Evolutionary conservation across 2,888 invertebrate species (phyloP), one percentile per base, ranked within the genome.

Genomic region (Epicampocera succincta): DNA sequence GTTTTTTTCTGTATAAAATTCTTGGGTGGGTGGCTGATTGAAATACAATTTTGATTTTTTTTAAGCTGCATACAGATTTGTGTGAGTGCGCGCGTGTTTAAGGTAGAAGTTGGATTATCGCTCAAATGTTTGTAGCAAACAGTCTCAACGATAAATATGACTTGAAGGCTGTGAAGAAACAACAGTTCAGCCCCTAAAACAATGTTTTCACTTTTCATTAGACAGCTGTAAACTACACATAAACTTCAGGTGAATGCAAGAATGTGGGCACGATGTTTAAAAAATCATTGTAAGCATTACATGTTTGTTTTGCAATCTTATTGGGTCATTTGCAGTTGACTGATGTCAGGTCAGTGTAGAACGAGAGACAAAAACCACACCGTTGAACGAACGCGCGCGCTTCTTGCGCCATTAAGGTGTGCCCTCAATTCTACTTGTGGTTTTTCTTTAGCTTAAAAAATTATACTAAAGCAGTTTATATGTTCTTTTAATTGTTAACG

Each of bases 331-430:
- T 82, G 58, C 52, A 48, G 54, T 29, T 44, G 68, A 17, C 46
- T 60, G 66, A 46, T 78, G 60, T 73, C 78, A 78, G 72, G 56
- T 66, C 44, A 65, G 66, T 66, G 48, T 6, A 56, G 9, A 46
- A 40, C 17, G 40, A 25, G 46, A 46, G 8, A 17, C 2, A 15
- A 15, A 17, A 0, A 21, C 21, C 42, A 15, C 15, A 50, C 29
- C 6, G 38, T 60, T 29, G 5, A 42, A 50, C 48, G 38, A 5
- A 21, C 17, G 38, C 42, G 17, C 17, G 61, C 40, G 40, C 66
- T 84, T 73, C 84, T 84, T 85, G 80, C 72, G 78, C 71, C 75
- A 83, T 83, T 82, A 83, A 85, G 85, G 85, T 84, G 85, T 83
- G 85, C 65, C 77, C 38, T 42, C 29, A 52, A 71, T 60, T 42